phyloP scores from a whole-genome alignment of 2,888 invertebrate genomes.

The Drosophila cognata region DNA sequence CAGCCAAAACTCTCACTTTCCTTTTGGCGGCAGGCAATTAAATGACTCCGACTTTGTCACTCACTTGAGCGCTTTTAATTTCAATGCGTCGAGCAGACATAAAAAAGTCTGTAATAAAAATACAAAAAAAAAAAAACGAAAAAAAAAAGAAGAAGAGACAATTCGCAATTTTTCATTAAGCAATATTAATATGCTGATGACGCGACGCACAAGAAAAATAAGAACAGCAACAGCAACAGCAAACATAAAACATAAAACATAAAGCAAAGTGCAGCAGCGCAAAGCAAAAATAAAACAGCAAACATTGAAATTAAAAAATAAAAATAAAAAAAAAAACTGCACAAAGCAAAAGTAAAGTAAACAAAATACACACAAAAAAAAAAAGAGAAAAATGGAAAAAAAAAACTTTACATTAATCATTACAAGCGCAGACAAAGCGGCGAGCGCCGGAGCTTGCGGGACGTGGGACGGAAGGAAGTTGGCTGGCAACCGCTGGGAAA shows the following conservation, averaged over 20 bases:
- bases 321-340: constrained; percentile 16
- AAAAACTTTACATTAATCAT: constrained; percentile 77
- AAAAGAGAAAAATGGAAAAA: constrained; percentile 7
- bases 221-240: constrained; percentile 8
- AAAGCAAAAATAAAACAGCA: constrained; percentile 14
- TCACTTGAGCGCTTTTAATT: constrained; percentile 50
- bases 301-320: constrained; percentile 60
- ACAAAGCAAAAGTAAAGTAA: constrained; percentile 19
- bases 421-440: constrained; percentile 64
- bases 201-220: constrained; percentile 41
- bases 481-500: constrained; percentile 40
- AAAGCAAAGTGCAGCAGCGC: constrained; percentile 20
- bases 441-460: constrained; percentile 1
- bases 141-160: constrained; percentile 1
- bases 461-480: neutral
- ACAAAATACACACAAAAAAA: constrained; percentile 18
- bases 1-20: constrained; percentile 57
- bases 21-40: constrained; percentile 44
- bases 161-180: constrained; percentile 75
- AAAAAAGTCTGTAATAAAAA: constrained; percentile 13
- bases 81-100: constrained; percentile 29
- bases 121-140: neutral
- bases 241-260: constrained; percentile 21
- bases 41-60: constrained; percentile 40
- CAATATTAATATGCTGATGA: constrained; percentile 78